A percentile compares a stretch with the other conserved stretches of the same genome.
Evolutionary conservation across 2,888 invertebrate genomes (phyloP).

Genomic region (Oeneis ivallda): DNA sequence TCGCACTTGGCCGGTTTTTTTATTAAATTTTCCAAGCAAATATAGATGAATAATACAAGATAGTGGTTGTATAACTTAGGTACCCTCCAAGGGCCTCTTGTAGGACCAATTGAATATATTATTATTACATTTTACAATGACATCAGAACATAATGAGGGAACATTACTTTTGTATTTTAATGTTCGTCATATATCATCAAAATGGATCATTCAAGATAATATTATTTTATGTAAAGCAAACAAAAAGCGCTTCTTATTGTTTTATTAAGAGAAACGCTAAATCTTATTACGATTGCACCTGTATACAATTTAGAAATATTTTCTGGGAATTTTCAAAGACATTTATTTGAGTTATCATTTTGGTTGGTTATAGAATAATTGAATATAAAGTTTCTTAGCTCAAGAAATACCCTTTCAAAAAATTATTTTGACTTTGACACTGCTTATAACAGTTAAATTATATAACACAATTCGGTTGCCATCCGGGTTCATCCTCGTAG

Average conservation of each 20-base stretch:
- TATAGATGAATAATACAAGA: not conserved
- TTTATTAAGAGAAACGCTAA: not conserved
- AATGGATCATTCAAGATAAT: constrained; percentile 24
- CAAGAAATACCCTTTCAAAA: too few species aligned
- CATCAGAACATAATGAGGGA: constrained; percentile 28
- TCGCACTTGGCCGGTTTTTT: too few species aligned
- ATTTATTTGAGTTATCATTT: not conserved
- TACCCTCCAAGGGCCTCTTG: constrained; percentile 18
- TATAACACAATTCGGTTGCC: too few species aligned
- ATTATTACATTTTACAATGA: constrained; percentile 28
- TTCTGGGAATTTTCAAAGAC: not conserved
- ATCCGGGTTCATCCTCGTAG: too few species aligned
- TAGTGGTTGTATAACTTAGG: not conserved
- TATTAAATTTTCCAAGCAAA: too few species aligned
- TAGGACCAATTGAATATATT: constrained; percentile 32
- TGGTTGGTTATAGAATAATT: too few species aligned
- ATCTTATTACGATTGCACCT: not conserved
- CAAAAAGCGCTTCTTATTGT: constrained; percentile 18
- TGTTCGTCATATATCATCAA: constrained; percentile 26
- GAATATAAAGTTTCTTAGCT: too few species aligned
- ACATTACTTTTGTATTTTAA: constrained; percentile 22
- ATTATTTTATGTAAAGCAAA: constrained; percentile 9
- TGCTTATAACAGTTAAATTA: too few species aligned
- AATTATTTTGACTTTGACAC: too few species aligned
- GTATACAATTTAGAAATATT: not conserved